A percentile compares a stretch with the other conserved stretches of the same genome.
Conservation (phyloP, 2,113 vertebrate species). For the Hemiprocne comata region DNA sequence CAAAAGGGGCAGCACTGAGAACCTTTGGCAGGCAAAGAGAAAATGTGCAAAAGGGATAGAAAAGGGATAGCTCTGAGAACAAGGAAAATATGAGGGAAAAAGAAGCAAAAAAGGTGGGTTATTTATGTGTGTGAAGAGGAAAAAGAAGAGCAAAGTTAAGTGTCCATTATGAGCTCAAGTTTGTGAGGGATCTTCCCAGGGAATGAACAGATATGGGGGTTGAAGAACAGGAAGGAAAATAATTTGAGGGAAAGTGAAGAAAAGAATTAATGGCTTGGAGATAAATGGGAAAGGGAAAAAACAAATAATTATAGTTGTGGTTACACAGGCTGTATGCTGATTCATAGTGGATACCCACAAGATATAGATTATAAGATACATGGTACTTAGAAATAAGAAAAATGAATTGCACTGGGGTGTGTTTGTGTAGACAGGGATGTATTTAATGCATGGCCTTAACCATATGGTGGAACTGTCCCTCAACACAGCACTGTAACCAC, state of each 20-base stretch:
- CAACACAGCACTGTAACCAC: neutral
- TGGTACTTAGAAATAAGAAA: neutral
- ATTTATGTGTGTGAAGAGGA: neutral
- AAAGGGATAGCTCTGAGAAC: neutral
- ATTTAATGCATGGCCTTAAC: neutral
- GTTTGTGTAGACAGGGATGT: neutral
- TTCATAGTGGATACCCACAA: neutral
- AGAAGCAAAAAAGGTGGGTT: neutral
- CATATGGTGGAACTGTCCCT: neutral
- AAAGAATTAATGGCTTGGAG: neutral
- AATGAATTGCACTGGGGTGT: neutral
- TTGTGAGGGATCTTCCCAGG: neutral
- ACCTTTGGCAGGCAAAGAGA: neutral
- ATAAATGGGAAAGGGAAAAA: neutral
- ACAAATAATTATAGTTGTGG: neutral
- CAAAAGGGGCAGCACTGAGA: neutral
- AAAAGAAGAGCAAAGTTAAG: neutral
- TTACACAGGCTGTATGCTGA: neutral
- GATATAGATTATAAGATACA: neutral
- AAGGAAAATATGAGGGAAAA: neutral
- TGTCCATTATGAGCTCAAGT: neutral
- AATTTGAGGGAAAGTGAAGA: neutral
- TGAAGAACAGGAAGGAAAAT: neutral
- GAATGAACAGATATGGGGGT: neutral
- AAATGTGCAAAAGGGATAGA: neutral